Base-by-base conservation (phyloP, 2,113 vertebrate genomes). In the Columba janthina region DNA sequence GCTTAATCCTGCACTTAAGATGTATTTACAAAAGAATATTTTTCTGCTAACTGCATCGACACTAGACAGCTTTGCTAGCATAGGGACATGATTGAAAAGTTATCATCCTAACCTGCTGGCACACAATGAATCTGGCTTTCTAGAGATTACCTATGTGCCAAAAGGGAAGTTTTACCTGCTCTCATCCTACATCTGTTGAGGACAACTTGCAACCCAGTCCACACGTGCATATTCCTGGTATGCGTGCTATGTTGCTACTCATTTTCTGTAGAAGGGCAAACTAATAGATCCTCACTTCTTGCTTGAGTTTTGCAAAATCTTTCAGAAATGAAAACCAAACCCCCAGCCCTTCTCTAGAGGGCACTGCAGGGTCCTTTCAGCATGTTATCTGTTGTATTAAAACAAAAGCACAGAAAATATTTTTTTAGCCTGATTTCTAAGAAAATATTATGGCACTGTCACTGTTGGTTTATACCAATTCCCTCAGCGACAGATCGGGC, bases 311-410 rank as follows among this genome's bases (percentile, higher is more conserved):
- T 94, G 40, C 61, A 85, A 89, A 83, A 60, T 50, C 13, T 12
- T 82, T 75, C 44, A 58, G 70, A 64, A 90, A 89, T 5, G 6
- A 89, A 90, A 89, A 74, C 3, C 19, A 77, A 77, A 71, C 9
- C 13, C n/a, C 10, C 3, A 2, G 17, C 8, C 29, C 51, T 42
- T 5, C 40, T 58, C 32, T 40, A 34, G 76, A 85, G 72, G 32
- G 24, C 7, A 62, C 25, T 26, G 18, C 38, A 18, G 15, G 9
- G 14, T 40, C 25, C 8, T 88, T 78, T 81, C 67, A 60, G n/a
- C 22, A 48, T 1, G 0, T 50, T 36, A 53, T 26, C 54, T 48
- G 6, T 10, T 10, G 7, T 11, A 73, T 40, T 6, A 7, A 46
- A 80, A 74, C 17, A 70, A 62, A 72, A 89, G 20, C 17, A 61